These are phyloP conservation scores for Discoglossus pictus DNA, from an alignment of 2,797 vertebrate species.

Conservation along the genomic window DNA sequence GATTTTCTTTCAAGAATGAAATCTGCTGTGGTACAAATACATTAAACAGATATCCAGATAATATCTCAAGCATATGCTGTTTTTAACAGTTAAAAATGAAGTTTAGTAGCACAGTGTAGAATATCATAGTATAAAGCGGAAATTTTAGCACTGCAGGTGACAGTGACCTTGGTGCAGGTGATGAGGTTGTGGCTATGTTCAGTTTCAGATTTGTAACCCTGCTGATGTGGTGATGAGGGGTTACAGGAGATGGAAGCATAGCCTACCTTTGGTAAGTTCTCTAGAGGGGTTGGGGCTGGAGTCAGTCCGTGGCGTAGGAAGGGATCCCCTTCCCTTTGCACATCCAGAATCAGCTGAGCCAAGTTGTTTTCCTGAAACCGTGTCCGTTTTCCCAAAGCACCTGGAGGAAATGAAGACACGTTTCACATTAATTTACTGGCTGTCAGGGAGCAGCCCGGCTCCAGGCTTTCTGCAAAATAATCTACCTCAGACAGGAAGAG, in stretches of 20 bases:
- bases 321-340: slow-evolving; percentile 71
- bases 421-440: slow-evolving; percentile 44
- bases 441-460: slow-evolving; percentile 28
- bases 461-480: slow-evolving; percentile 19
- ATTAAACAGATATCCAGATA: too few species aligned
- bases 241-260: slow-evolving; percentile 18
- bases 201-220: neutral
- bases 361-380: slow-evolving; percentile 89
- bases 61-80: too few species aligned
- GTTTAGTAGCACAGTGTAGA: too few species aligned
- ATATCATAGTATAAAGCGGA: slow-evolving; percentile 9
- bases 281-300: slow-evolving; percentile 74
- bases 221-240: neutral
- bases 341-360: slow-evolving; percentile 89
- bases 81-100: too few species aligned
- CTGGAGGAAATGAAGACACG: slow-evolving; percentile 63
- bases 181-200: neutral
- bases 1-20: too few species aligned
- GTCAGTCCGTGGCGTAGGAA: slow-evolving; percentile 62
- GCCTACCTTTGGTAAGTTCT: slow-evolving; percentile 82
- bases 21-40: too few species aligned
- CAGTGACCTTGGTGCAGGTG: slow-evolving; percentile 1
- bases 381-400: slow-evolving; percentile 94
- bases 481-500: slow-evolving; percentile 24
- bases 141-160: neutral